These are phyloP conservation scores for Ranitomeya variabilis DNA, from an alignment of 2,113 vertebrate genomes.

Conservation along the genomic window DNA sequence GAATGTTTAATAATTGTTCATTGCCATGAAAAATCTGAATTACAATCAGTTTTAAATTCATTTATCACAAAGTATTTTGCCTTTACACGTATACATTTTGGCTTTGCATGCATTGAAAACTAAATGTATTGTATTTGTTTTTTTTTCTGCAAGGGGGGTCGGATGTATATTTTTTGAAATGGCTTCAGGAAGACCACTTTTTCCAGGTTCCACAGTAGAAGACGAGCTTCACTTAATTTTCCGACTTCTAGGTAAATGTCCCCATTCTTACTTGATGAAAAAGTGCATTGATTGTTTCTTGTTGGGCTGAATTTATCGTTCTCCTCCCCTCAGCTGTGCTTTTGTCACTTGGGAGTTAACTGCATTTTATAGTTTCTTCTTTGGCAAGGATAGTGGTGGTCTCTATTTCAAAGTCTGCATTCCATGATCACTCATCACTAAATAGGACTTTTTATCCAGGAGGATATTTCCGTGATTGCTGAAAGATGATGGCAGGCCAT, in stretches of 20 bases:
- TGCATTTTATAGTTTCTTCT: background rate
- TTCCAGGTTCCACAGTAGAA: conserved; percentile 97
- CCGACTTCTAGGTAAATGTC: conserved; percentile 87
- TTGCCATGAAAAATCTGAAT: too few relatives aligned
- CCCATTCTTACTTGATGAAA: background rate
- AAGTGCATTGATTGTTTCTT: background rate
- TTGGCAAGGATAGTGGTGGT: background rate
- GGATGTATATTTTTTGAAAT: conserved; percentile 99
- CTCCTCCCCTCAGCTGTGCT: background rate
- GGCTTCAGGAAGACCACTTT: conserved; percentile 96
- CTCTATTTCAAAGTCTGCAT: background rate
- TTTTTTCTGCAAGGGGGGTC: conserved; percentile 82
- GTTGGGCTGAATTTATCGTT: background rate
- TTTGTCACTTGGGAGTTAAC: background rate
- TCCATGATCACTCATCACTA: background rate
- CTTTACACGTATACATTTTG: background rate
- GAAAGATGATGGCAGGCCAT: background rate
- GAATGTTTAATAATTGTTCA: too few relatives aligned
- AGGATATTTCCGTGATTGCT: background rate
- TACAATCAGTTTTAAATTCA: too few relatives aligned
- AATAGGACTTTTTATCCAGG: background rate
- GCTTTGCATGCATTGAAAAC: background rate
- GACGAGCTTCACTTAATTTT: conserved; percentile 98
- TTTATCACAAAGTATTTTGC: background rate
- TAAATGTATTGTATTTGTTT: background rate